These are phyloP conservation scores for Cephus runcator DNA, from an alignment of 2,888 invertebrate genomes.

Conservation along the genomic window DNA sequence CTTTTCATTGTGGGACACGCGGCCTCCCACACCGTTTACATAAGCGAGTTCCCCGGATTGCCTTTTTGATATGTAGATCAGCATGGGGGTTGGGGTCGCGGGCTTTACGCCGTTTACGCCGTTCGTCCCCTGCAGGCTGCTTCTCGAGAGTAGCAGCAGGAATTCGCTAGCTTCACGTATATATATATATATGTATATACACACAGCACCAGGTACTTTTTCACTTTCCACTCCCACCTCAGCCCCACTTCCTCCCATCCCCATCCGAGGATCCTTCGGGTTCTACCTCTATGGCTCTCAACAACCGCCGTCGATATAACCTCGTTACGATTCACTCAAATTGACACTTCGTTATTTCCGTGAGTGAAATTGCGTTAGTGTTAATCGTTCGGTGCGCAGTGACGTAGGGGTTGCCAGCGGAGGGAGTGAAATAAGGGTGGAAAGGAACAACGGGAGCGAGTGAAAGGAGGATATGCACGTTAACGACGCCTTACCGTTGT, in stretches of 20 bases:
- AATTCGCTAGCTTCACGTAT: too few species aligned
- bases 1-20: constrained; percentile 62
- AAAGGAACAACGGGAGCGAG: too few species aligned
- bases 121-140: constrained; percentile 24
- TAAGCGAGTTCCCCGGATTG: constrained; percentile 65
- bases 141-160: too few species aligned
- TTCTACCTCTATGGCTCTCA: too few species aligned
- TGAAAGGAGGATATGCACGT: neutral
- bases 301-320: constrained; percentile 3
- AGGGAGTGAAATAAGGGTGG: too few species aligned
- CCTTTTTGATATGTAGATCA: constrained; percentile 66
- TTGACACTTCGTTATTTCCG: constrained; percentile 19
- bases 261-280: too few species aligned
- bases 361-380: constrained; percentile 15
- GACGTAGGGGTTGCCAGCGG: neutral
- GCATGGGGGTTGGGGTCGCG: constrained; percentile 43
- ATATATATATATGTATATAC: too few species aligned
- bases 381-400: constrained; percentile 16
- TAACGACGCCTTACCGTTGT: too few species aligned
- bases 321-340: constrained; percentile 17
- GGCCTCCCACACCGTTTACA: constrained; percentile 60
- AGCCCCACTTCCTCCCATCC: neutral
- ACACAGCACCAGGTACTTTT: neutral
- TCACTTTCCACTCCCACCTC: neutral
- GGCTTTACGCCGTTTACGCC: constrained; percentile 63